Percentiles rank a stretch among this genome's conserved stretches.
phyloP scores from a whole-genome alignment of 2,888 invertebrate species.

The Gymnosoma rotundatum region DNA sequence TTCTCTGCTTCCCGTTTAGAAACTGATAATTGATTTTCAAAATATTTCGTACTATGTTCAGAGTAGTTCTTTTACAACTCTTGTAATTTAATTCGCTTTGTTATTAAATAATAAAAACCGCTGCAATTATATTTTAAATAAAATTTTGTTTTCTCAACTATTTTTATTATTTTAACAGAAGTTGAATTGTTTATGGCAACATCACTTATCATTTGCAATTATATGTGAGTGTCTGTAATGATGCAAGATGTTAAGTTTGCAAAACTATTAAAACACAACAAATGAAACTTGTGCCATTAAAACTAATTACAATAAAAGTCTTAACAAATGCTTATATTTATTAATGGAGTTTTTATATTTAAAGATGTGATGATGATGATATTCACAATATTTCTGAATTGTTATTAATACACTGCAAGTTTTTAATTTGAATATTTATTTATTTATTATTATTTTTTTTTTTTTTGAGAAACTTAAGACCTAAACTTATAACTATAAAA shows the following conservation, averaged over 20 bases:
- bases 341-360: background rate
- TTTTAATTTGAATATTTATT: slow-evolving; percentile 6
- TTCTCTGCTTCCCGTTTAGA: too few species aligned
- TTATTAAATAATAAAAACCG: background rate
- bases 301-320: slow-evolving; percentile 18
- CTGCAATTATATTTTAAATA: background rate
- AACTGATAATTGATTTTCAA: too few species aligned
- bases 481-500: too few species aligned
- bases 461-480: too few species aligned
- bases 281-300: slow-evolving; percentile 25
- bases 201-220: slow-evolving; percentile 30
- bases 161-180: slow-evolving; percentile 44
- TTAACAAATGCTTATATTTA: slow-evolving; percentile 22
- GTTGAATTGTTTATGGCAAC: slow-evolving; percentile 35
- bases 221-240: slow-evolving; percentile 26
- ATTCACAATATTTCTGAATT: slow-evolving; percentile 44
- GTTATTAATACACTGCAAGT: slow-evolving; percentile 29
- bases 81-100: too few species aligned
- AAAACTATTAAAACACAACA: slow-evolving; percentile 33
- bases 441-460: too few species aligned
- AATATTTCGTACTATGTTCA: too few species aligned
- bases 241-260: slow-evolving; percentile 25
- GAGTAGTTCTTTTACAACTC: too few species aligned
- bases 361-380: slow-evolving; percentile 12
- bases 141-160: slow-evolving; percentile 5